A percentile compares a stretch with the other conserved stretches of the same genome.
Evolutionary conservation across 2,888 invertebrate genomes (phyloP).

Genomic region (Congeria kusceri): DNA sequence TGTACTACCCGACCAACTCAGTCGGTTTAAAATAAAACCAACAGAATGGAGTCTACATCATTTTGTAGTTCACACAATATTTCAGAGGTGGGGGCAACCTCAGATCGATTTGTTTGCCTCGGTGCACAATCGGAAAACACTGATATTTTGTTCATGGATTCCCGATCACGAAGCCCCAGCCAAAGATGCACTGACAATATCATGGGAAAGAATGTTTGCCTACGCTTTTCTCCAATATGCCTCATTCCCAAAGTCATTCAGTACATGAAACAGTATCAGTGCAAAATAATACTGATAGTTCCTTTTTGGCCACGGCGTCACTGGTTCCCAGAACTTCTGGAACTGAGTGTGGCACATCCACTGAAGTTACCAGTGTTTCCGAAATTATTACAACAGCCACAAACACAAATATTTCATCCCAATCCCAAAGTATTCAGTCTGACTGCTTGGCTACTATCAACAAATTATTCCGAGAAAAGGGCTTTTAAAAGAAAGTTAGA

Average conservation of each 20-base stretch:
- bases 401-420: constrained; percentile 34
- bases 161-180: constrained; percentile 3
- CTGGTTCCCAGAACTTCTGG: constrained; percentile 35
- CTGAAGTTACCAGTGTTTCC: constrained; percentile 1
- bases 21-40: constrained; percentile 8
- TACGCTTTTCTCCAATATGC: constrained; percentile 45
- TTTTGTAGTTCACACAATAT: too few species aligned
- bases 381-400: too few species aligned
- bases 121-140: too few species aligned
- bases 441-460: too few species aligned
- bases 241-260: constrained; percentile 34
- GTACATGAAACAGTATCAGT: constrained; percentile 25
- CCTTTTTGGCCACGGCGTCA: constrained; percentile 34
- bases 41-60: too few species aligned
- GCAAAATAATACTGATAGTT: constrained; percentile 34
- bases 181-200: constrained; percentile 38
- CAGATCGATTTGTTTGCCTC: too few species aligned
- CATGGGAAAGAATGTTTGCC: constrained; percentile 18
- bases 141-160: constrained; percentile 9
- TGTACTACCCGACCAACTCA: constrained; percentile 25
- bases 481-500: constrained; percentile 34
- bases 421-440: constrained; percentile 37
- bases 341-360: constrained; percentile 20
- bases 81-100: too few species aligned
- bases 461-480: too few species aligned